Evolutionary conservation across 2,113 vertebrate genomes (phyloP), one percentile per base, ranked within the genome.

Genomic region (Caranx ignobilis): DNA sequence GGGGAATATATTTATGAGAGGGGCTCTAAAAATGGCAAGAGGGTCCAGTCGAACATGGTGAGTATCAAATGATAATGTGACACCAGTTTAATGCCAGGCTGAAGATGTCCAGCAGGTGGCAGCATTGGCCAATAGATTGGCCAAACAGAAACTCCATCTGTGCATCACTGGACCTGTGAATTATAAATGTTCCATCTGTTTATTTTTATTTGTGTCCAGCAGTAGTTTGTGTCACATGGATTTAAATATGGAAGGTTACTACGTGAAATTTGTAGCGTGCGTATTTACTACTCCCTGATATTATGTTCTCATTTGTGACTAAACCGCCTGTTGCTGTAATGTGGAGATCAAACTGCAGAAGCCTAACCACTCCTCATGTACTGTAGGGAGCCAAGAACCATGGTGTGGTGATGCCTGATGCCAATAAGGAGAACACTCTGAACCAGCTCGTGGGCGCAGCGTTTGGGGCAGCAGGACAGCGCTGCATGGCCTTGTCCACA

Each of bases 1-100:
- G 98, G 98, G 66, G 97, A 99, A 84, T 97, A 99, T 88, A 99
- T 99, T 93, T 99, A 98, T 61, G 96, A 97, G 92, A 96, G 96
- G 83, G 97, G 98, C 69, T 99, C 97, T 54, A 96, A 94, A 93
- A 95, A 98, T 37, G 97, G 97, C 90, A 99, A 99, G 94, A 95
- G 97, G 86, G 97, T 99, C 65, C 98, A 99, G 93, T 97, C 97
- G 74, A 99, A 99, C 90, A 98, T 99, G 97, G 98, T 99, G 93
- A 88, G 93, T 88, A 3, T 68, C 0, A 13, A 19, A 32, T 16
- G 3, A 76, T 39, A 60, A n/a, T 15, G 32, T 26, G 31, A 47
- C 54, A 8, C 6, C 6, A 21, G 13, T 69, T 21, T 55, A 9
- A 47, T 19, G n/a, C 52, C 12, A 37, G 9, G 47, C 37, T 65